Evolutionary conservation across 2,113 vertebrate species (phyloP).

Genomic region (Marmota flaviventris): DNA sequence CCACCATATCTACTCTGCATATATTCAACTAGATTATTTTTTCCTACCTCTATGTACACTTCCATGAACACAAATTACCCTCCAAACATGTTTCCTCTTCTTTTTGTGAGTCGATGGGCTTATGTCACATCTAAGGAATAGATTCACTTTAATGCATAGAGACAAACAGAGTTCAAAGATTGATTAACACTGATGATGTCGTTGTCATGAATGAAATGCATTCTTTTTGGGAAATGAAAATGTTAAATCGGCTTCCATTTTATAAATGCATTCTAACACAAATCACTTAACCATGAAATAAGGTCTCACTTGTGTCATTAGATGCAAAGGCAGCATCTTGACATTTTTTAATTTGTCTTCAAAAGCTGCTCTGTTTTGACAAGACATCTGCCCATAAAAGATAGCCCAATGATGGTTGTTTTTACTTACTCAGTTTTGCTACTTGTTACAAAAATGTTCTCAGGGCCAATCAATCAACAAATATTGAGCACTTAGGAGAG

Average conservation of each 20-base stretch:
- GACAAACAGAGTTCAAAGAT: not conserved
- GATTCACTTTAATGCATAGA: not conserved
- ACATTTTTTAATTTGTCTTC: not conserved
- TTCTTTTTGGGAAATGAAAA: conserved; percentile 1
- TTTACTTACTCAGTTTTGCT: not conserved
- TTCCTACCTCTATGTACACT: not conserved
- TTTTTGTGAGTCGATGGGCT: not conserved
- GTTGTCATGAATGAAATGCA: not conserved
- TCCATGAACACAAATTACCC: not conserved
- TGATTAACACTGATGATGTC: not conserved
- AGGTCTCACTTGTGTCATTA: not conserved
- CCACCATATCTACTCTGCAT: not conserved
- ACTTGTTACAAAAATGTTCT: not conserved
- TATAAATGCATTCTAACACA: not conserved
- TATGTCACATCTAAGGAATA: not conserved
- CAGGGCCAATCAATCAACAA: not conserved
- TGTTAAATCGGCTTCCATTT: not conserved
- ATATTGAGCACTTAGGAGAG: not conserved
- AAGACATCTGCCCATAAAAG: not conserved
- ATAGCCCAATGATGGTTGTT: not conserved
- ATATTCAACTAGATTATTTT: not conserved
- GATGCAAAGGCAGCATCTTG: not conserved
- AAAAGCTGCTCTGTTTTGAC: not conserved
- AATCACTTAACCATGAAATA: not conserved
- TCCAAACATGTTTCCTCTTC: not conserved